Conservation (phyloP, 2,888 invertebrate genomes). For the Rotaria magnacalcarata region DNA sequence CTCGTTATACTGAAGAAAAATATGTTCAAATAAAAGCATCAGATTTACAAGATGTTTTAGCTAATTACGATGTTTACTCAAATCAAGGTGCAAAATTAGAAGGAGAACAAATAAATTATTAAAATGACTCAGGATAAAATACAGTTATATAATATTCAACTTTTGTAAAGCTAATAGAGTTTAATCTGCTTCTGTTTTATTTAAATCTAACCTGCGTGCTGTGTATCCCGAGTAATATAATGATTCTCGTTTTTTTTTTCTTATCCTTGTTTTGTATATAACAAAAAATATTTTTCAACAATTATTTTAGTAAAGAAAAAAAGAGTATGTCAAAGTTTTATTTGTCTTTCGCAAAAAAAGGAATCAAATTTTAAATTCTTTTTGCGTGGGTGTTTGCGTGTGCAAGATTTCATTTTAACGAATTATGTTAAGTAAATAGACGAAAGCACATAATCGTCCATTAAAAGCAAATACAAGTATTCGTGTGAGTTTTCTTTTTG, state of each 20-base stretch:
- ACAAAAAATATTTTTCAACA: neutral
- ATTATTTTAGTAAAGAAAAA: neutral
- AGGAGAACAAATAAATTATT: neutral
- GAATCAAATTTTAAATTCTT: too few relatives aligned
- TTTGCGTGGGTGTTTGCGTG: too few relatives aligned
- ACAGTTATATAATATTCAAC: neutral
- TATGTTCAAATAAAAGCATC: neutral
- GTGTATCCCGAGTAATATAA: neutral
- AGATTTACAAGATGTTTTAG: conserved; percentile 4
- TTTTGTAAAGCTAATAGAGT: neutral
- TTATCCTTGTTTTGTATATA: neutral
- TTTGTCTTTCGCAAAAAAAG: too few relatives aligned
- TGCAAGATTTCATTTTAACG: neutral
- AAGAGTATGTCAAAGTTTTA: too few relatives aligned
- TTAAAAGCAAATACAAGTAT: neutral
- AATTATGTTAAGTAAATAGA: neutral
- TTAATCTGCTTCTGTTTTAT: neutral
- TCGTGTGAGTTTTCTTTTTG: neutral
- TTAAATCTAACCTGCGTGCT: conserved; percentile 1
- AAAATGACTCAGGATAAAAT: neutral
- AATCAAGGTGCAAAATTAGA: neutral
- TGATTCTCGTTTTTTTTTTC: neutral
- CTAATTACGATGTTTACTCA: neutral
- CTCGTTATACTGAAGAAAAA: neutral
- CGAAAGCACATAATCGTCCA: neutral